Conservation (phyloP, 2,113 vertebrate genomes). For the Anhinga anhinga region DNA sequence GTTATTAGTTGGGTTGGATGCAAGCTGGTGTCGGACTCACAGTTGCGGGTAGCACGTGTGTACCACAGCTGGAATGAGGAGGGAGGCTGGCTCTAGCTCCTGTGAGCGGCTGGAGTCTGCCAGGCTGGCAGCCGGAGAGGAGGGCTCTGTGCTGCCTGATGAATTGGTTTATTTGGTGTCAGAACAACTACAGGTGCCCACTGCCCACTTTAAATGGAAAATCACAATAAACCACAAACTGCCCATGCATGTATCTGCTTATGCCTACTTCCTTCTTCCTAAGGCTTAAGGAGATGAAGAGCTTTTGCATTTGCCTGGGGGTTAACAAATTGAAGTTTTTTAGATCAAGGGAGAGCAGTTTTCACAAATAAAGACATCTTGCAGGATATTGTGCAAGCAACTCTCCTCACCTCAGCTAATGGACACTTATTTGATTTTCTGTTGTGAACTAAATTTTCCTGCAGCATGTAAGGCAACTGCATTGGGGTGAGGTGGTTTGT, state of each 20-base stretch:
- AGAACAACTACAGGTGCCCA: background rate
- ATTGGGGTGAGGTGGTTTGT: background rate
- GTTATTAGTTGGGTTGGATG: background rate
- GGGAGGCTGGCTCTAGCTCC: background rate
- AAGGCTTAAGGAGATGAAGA: background rate
- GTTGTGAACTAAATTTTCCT: background rate
- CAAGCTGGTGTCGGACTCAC: background rate
- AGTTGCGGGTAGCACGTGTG: accelerated
- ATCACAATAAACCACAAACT: background rate
- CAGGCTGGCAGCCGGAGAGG: accelerated
- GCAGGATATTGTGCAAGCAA: background rate
- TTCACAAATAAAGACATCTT: background rate
- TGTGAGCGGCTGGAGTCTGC: background rate
- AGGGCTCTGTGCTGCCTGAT: background rate
- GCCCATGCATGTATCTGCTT: background rate
- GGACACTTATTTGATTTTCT: background rate
- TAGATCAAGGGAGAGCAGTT: background rate
- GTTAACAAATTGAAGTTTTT: background rate
- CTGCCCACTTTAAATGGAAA: background rate
- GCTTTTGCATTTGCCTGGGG: background rate
- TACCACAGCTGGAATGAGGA: background rate
- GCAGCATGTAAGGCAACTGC: background rate
- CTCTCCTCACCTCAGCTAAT: background rate
- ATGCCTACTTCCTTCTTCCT: background rate
- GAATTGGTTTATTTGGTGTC: background rate